Base-by-base conservation (phyloP, 1,140 invertebrate genomes). In the Mizuhopecten yessoensis region DNA sequence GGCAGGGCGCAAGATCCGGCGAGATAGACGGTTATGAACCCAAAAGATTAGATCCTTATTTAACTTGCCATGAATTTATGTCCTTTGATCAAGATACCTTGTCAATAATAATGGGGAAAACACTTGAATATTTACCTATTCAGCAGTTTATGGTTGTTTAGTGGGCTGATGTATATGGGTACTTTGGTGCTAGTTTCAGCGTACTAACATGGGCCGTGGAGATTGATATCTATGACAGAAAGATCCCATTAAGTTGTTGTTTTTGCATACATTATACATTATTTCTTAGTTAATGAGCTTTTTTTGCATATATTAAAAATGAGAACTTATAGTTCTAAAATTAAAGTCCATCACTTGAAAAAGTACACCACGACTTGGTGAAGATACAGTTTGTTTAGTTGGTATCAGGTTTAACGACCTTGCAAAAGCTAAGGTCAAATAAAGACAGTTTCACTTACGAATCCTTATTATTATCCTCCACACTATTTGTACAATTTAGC, bases 81-180 rank as follows among this genome's bases (percentile, higher is more conserved):
- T 75, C 57, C 57, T 75, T 75, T 75, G 57, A 75, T 75, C 57
- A 17, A 5, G 2, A n/a, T 17, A 75, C 17, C n/a, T 75, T 75
- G 57, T 75, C 57, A 75, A 29, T 29, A 29, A 75, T 75, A 29
- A 29, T 75, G 57, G 29, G 17, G 57, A 75, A 75, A 5, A 75
- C 57, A 75, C n/a, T 75, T 29, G 57, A 75, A 75, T 75, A 75
- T 75, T 75, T 75, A 75, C 23, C n/a, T 29, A 75, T 75, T 75
- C n/a, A 75, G 57, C 57, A 75, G 57, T 75, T 75, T 75, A 29
- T 75, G 57, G n/a, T 29, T 75, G n/a, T n/a, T n/a, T n/a, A n/a
- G n/a, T n/a, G 57, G 3, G 9, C 1, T 3, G n/a, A 29, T 75
- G 29, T 75, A 75, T 29, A 75, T 5, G 57, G n/a, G 57, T n/a